Evolutionary conservation across 2,888 invertebrate genomes (phyloP).

Genomic region (Pomacea canaliculata): DNA sequence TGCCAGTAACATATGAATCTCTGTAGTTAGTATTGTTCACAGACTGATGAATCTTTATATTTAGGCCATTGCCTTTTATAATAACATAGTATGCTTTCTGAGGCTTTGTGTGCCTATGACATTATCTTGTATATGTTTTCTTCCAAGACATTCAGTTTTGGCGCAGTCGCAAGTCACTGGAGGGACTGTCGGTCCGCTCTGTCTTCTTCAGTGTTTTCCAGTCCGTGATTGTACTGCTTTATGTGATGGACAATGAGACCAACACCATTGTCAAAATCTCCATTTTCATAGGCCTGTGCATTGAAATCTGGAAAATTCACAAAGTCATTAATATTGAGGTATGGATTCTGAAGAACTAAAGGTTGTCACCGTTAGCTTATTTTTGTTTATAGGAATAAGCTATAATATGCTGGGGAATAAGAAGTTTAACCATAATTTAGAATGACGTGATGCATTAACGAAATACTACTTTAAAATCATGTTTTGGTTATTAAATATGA

Average conservation of each 20-base stretch:
- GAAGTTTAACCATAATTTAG: too few relatives aligned
- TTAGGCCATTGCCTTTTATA: too few relatives aligned
- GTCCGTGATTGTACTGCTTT: constrained; percentile 92
- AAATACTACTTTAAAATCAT: too few relatives aligned
- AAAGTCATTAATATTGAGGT: constrained; percentile 78
- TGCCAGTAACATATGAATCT: neutral
- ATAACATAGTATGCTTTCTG: too few relatives aligned
- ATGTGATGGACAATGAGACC: constrained; percentile 98
- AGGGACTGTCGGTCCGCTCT: constrained; percentile 94
- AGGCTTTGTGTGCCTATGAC: neutral
- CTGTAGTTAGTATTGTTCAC: too few relatives aligned
- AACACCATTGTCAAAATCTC: constrained; percentile 95
- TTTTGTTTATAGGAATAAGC: too few relatives aligned
- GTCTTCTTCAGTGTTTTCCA: constrained; percentile 99
- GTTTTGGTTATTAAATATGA: too few relatives aligned
- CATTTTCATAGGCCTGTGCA: constrained; percentile 92
- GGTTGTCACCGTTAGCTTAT: neutral
- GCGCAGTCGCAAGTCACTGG: constrained; percentile 96
- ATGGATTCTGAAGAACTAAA: neutral
- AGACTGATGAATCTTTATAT: too few relatives aligned
- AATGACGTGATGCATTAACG: too few relatives aligned
- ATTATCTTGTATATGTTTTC: neutral
- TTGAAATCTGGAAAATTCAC: constrained; percentile 99
- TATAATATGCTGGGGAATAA: too few relatives aligned
- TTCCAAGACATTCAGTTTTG: constrained; percentile 95